These are phyloP conservation scores for Scleropages formosus DNA, from an alignment of 2,797 vertebrate species.

Conservation along the genomic window DNA sequence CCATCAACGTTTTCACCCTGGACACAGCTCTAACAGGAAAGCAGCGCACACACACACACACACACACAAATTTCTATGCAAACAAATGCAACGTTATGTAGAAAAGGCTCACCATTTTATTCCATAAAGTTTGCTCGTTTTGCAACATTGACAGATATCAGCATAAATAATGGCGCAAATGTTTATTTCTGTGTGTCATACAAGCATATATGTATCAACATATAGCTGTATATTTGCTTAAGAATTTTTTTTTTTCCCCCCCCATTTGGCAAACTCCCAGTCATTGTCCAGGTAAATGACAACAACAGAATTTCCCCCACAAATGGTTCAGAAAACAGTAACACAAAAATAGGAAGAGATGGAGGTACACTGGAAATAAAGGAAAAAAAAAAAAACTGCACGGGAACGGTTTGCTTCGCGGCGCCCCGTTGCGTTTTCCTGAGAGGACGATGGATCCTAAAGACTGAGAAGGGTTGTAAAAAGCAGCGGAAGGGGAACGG, in stretches of 20 bases:
- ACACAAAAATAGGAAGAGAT: conserved; percentile 19
- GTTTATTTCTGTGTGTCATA: not conserved
- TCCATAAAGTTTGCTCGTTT: conserved; percentile 23
- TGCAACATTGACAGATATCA: conserved; percentile 23
- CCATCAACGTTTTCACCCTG: too few relatives aligned
- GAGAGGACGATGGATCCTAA: conserved; percentile 21
- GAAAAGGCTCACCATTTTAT: conserved; percentile 21
- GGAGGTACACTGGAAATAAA: not conserved
- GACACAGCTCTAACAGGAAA: too few relatives aligned
- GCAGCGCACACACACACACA: not conserved
- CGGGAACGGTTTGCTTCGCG: too few relatives aligned
- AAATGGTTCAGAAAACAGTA: conserved; percentile 17
- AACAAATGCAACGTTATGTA: not conserved
- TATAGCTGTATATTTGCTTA: not conserved
- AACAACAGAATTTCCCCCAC: conserved; percentile 18
- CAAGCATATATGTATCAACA: not conserved
- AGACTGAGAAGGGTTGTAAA: not conserved
- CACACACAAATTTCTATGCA: not conserved
- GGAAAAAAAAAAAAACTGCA: too few relatives aligned
- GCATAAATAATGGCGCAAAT: not conserved
- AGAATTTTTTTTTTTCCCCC: too few relatives aligned
- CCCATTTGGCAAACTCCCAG: not conserved
- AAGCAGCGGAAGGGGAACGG: not conserved
- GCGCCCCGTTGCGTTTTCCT: not conserved
- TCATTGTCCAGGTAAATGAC: not conserved